These are phyloP conservation scores for Frankliniella intonsa DNA, from an alignment of 2,888 invertebrate genomes.

Conservation along the genomic window DNA sequence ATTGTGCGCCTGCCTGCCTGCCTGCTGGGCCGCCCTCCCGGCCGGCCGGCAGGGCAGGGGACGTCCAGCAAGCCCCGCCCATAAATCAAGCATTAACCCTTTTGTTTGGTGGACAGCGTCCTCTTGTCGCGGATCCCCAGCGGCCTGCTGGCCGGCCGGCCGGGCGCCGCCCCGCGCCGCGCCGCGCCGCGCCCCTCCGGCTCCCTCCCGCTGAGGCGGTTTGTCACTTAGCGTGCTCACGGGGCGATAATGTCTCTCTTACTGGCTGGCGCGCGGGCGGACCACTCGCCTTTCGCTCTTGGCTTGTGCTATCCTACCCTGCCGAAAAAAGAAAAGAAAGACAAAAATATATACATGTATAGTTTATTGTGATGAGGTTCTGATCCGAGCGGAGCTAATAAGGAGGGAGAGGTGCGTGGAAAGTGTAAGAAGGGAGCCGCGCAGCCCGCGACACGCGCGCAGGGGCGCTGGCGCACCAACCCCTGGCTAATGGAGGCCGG, in stretches of 20 bases:
- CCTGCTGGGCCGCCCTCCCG: not conserved
- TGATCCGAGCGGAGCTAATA: no score
- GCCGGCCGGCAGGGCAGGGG: not conserved
- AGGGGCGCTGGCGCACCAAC: not conserved
- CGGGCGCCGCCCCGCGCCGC: not conserved
- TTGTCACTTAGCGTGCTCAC: conserved; percentile 13
- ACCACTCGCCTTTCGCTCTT: conserved; percentile 8
- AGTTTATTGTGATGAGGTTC: no score
- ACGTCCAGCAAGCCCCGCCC: conserved; percentile 14
- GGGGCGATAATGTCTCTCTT: conserved; percentile 12
- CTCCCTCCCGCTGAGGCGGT: conserved; percentile 15
- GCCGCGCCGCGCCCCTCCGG: not conserved
- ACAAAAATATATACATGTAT: no score
- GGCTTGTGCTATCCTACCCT: not conserved
- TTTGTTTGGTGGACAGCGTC: conserved; percentile 24
- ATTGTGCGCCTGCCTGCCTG: not conserved
- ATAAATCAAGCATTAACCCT: conserved; percentile 25
- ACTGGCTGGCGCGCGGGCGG: not conserved
- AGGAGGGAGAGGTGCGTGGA: no score
- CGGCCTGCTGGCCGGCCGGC: not conserved
- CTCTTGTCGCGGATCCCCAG: conserved; percentile 23
- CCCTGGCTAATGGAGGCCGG: conserved; percentile 30
- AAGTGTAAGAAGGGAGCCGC: no score
- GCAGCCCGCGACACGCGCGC: not conserved
- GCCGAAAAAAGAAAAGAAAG: no score